Conservation (phyloP, 2,113 vertebrate species). For the Megaceryle maxima region DNA sequence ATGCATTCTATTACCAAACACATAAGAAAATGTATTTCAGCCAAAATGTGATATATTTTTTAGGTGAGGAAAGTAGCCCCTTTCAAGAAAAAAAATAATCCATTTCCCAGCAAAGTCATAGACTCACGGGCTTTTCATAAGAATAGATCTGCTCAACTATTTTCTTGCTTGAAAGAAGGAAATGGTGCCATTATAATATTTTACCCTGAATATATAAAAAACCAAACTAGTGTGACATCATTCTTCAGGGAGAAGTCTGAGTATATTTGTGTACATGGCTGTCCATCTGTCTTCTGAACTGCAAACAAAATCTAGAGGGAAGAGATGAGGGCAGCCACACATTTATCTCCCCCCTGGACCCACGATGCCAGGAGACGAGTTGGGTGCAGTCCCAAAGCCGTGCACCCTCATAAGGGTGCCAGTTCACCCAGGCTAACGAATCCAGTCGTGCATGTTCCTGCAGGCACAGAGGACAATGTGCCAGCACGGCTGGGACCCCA, state of each 20-base stretch:
- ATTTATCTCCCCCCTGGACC: neutral
- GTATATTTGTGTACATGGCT: neutral
- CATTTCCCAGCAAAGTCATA: neutral
- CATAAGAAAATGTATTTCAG: neutral
- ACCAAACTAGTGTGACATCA: neutral
- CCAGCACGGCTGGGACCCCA: neutral
- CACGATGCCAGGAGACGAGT: neutral
- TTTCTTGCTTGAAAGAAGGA: slow-evolving; percentile 18
- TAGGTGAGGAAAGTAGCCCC: neutral
- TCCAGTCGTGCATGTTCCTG: fast-evolving
- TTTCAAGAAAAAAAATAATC: neutral
- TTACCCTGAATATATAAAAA: neutral
- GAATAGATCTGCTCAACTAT: neutral
- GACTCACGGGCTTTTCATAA: neutral
- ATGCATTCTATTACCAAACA: neutral
- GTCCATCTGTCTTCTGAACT: neutral
- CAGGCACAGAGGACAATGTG: fast-evolving
- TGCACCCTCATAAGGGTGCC: neutral
- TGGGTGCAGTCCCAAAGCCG: neutral
- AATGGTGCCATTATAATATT: neutral
- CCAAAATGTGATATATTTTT: neutral
- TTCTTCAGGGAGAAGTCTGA: neutral
- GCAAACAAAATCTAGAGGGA: neutral
- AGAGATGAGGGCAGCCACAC: neutral
- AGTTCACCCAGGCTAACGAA: neutral